Base-by-base conservation (phyloP, 2,797 vertebrate genomes). In the Microctenopoma steveboyesi region DNA sequence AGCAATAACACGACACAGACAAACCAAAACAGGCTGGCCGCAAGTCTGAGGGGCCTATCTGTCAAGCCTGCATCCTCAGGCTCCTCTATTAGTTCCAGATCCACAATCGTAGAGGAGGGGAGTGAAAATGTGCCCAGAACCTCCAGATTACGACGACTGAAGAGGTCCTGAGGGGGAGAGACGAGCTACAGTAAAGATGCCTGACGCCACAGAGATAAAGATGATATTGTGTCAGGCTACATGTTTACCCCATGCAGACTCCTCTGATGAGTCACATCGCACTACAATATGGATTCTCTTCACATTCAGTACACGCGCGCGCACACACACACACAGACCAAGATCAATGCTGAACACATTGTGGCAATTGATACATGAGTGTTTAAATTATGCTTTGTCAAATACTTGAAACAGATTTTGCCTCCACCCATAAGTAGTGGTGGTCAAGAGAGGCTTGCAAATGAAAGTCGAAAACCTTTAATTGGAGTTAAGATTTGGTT, bases 101-200 rank as follows among this genome's bases (percentile, higher is more conserved):
- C 89, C 87, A 81, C 88, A 61, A 86, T 88, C 64, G 68, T 42
- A 78, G 86, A 87, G 86, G 89, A 92, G 90, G 86, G 86, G 77
- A 86, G 69, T 63, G 83, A 91, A 83, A 89, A 81, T 64, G 89
- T 86, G 76, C 90, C 94, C 50, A 85, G 93, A 92, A 94, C 92
- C 86, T 94, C 94, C 37, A 95, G 94, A 92, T 92, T 94, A 72
- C 88, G 92, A 69, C 93, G 94, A 70, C 79, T 86, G 69, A 95
- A 93, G 89, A 93, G 92, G 81, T 88, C 79, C 49, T 93, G 74
- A 91, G 86, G 81, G 85, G 81, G 83, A 78, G 63, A 82, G 76
- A 61, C 61, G 16, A 55, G 78, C 79, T 84, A 60, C 69, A 83
- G 83, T 76, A 62, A 87, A 88, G 89, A 90, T 84, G 84, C 83